phyloP scores from a whole-genome alignment of 1,140 invertebrate genomes.

The Amphibalanus amphitrite region DNA sequence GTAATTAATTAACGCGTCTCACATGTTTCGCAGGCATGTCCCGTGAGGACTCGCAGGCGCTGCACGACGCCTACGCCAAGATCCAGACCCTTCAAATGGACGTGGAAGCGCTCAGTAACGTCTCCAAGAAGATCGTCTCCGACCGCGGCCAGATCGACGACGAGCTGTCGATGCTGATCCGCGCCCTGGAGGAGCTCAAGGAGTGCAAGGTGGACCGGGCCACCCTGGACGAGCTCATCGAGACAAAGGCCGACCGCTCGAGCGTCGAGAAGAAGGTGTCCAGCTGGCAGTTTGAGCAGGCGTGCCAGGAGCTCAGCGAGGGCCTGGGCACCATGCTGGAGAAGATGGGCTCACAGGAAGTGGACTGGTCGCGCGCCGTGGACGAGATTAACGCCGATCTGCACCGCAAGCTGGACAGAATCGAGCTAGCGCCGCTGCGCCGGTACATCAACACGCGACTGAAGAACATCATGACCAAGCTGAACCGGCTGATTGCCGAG shows the following conservation, averaged over 20 bases:
- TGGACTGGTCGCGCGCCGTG: neutral
- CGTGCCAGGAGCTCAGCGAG: neutral
- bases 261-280: slow-evolving; percentile 5
- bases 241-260: neutral
- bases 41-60: neutral
- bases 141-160: slow-evolving; percentile 2
- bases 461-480: neutral
- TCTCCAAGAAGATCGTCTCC: neutral
- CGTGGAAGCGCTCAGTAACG: neutral
- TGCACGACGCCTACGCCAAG: slow-evolving; percentile 1
- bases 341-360: neutral
- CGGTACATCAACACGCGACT: neutral
- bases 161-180: neutral
- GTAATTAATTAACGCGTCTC: no score
- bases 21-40: neutral
- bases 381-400: neutral
- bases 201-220: neutral
- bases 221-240: slow-evolving; percentile 3
- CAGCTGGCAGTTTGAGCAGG: slow-evolving; percentile 3
- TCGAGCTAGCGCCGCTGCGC: neutral
- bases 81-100: neutral
- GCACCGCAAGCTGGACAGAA: neutral
- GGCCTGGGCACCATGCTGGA: neutral
- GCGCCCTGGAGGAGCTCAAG: neutral
- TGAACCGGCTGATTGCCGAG: neutral